Percentiles rank a stretch among this genome's conserved stretches.
Evolutionary conservation across 2,888 invertebrate genomes (phyloP).

Genomic region (Leptopterna dolabrata): DNA sequence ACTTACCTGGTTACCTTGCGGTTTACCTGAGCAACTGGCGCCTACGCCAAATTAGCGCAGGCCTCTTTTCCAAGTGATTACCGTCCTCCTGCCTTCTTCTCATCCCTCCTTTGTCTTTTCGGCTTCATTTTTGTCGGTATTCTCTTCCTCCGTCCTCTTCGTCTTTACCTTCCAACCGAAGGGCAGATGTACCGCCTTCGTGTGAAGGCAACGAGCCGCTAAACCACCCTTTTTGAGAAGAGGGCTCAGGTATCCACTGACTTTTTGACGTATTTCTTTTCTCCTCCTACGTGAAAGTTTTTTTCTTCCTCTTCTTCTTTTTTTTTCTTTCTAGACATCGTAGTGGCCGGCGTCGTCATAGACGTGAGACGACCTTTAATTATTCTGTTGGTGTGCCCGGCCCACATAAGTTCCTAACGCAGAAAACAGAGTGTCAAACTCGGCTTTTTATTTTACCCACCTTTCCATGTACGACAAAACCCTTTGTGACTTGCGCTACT

Average conservation of each 20-base stretch:
- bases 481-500: too few relatives aligned
- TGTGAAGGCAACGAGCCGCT: conserved; percentile 7
- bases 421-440: too few relatives aligned
- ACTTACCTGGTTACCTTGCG: conserved; percentile 18
- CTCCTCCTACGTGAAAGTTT: background rate
- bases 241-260: background rate
- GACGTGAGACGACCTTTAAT: background rate
- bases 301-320: background rate
- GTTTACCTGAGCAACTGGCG: conserved; percentile 38
- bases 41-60: conserved; percentile 39
- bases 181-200: background rate
- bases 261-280: background rate
- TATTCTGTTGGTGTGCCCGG: too few relatives aligned
- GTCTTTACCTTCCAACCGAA: background rate
- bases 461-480: too few relatives aligned
- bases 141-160: background rate
- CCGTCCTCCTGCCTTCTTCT: background rate
- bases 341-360: background rate
- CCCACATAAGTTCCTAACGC: too few relatives aligned
- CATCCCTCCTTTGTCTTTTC: background rate
- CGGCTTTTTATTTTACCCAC: too few relatives aligned
- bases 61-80: background rate
- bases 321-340: background rate
- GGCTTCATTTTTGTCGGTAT: conserved; percentile 6
- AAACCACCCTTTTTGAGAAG: background rate